Conservation (phyloP, 2,888 invertebrate species). For the Schizotus pectinicornis region DNA sequence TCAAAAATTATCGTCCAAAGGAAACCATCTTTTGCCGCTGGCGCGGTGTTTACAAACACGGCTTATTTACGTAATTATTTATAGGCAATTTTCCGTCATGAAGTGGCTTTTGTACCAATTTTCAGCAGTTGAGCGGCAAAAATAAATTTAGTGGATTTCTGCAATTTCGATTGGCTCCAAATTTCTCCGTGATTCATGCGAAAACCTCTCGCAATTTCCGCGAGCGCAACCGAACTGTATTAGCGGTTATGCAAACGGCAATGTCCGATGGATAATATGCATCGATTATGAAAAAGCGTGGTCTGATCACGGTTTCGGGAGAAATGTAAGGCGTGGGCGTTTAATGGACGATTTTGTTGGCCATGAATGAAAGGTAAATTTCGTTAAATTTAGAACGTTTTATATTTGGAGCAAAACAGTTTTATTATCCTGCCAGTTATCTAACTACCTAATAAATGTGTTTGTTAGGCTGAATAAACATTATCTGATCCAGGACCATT, state of each 20-base stretch:
- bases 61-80: too few relatives aligned
- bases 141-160: not conserved
- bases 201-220: too few relatives aligned
- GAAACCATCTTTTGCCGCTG: too few relatives aligned
- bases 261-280: not conserved
- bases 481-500: conserved; percentile 19
- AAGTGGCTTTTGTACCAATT: too few relatives aligned
- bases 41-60: too few relatives aligned
- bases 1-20: too few relatives aligned
- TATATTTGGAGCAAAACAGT: conserved; percentile 33
- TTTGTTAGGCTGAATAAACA: conserved; percentile 29
- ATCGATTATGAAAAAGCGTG: conserved; percentile 10
- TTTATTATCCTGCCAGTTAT: conserved; percentile 34
- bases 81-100: not conserved
- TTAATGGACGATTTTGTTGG: conserved; percentile 36
- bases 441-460: conserved; percentile 34
- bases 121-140: not conserved
- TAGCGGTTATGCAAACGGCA: too few relatives aligned
- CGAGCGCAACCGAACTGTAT: too few relatives aligned
- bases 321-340: conserved; percentile 28
- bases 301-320: conserved; percentile 15
- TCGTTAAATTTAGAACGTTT: conserved; percentile 33
- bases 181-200: too few relatives aligned
- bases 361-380: conserved; percentile 36
- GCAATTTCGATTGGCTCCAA: not conserved